Percentiles rank a stretch among this genome's conserved stretches.
phyloP scores from a whole-genome alignment of 2,797 vertebrate genomes.

The Microhierax caerulescens region DNA sequence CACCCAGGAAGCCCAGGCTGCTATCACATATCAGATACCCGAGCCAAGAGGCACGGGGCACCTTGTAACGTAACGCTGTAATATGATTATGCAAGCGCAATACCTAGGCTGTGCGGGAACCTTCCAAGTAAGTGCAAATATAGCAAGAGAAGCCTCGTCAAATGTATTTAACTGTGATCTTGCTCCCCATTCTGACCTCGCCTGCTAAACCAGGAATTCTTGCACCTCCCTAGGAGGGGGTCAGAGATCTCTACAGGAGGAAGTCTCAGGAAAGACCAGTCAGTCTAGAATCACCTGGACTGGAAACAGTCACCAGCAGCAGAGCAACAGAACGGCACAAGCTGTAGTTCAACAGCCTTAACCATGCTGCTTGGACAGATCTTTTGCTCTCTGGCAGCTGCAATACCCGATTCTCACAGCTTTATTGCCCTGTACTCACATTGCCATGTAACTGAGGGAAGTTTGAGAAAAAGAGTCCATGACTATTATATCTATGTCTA shows the following conservation, averaged over 20 bases:
- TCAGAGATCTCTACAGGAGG: background rate
- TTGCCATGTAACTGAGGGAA: background rate
- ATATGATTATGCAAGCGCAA: background rate
- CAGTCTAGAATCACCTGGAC: background rate
- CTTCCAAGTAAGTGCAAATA: background rate
- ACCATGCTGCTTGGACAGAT: background rate
- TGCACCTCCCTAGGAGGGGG: background rate
- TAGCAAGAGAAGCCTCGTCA: background rate
- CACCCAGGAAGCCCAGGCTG: background rate
- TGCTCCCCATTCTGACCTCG: background rate
- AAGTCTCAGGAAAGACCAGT: background rate
- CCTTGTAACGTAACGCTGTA: slow-evolving; percentile 34
- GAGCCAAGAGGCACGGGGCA: slow-evolving; percentile 32
- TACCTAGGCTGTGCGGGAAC: background rate
- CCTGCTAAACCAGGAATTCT: background rate
- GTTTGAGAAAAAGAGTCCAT: background rate
- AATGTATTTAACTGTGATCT: background rate
- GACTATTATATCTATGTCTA: background rate
- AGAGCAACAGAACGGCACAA: background rate
- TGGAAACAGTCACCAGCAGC: background rate
- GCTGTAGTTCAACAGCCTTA: background rate
- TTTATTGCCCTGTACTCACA: background rate
- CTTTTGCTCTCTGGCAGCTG: background rate
- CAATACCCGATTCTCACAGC: background rate
- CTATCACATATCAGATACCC: slow-evolving; percentile 21